These are phyloP conservation scores for Gorsachius goisagi DNA, from an alignment of 2,113 vertebrate species.

Conservation along the genomic window DNA sequence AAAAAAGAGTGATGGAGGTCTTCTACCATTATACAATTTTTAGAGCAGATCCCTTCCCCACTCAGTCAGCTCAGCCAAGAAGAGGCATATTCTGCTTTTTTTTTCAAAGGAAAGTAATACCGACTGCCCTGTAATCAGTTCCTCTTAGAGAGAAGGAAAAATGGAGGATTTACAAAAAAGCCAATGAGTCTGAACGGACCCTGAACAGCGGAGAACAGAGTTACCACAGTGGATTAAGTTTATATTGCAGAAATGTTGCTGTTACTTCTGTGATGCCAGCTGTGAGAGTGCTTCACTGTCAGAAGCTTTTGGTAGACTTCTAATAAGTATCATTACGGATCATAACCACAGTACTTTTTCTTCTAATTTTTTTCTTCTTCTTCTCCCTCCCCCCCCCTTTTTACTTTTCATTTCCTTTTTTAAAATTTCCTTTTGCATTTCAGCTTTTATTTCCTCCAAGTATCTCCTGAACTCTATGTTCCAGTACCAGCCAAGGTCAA, in stretches of 20 bases:
- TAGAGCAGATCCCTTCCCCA: neutral
- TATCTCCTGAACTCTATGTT: neutral
- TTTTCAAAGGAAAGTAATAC: neutral
- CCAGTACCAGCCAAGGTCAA: neutral
- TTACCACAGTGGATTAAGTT: neutral
- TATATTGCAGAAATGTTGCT: neutral
- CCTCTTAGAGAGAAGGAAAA: neutral
- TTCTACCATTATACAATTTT: neutral
- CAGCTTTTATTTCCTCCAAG: neutral
- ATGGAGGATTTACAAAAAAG: neutral
- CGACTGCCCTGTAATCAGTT: neutral
- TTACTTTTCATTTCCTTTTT: rapidly evolving
- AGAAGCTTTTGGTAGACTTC: neutral
- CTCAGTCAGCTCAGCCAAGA: neutral
- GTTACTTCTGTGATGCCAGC: neutral
- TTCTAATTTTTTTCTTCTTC: rapidly evolving
- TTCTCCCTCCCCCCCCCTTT: rapidly evolving
- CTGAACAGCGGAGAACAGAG: neutral
- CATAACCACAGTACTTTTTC: neutral
- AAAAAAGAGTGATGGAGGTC: neutral
- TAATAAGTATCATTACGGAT: neutral
- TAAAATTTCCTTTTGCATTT: neutral
- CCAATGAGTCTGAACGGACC: neutral
- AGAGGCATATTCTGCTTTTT: neutral
- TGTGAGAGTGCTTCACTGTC: neutral